Evolutionary conservation across 2,888 invertebrate species (phyloP), one percentile per base, ranked within the genome.

Genomic region (Apodemia mormo): DNA sequence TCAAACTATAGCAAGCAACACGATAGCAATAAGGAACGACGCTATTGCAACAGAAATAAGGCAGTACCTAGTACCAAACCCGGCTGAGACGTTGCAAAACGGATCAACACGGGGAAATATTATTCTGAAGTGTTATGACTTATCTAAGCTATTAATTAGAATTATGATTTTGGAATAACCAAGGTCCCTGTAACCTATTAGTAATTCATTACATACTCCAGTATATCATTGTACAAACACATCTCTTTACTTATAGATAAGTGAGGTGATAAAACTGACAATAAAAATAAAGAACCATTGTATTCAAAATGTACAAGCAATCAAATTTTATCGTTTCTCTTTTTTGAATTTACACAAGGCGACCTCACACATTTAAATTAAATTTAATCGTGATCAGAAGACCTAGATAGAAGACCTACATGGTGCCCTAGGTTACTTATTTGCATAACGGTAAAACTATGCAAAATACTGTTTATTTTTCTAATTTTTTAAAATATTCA

Each of bases 301-400:
- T 92, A 92, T 92, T 89, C 90, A 82, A 90, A 90, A 78, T 82
- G 73, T 83, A 90, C 85, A 86, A 82, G 84, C 82, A 81, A 74
- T 89, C 86, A 79, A 78, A 71, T 79, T 76, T 79, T 89, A 87
- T 87, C 22, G 52, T 9, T 29, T 30, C 30, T 69, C 68, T 65
- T 65, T 65, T 52, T 69, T 69, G 40, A 69, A 69, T 65, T 14
- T 33, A 29, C 8, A 61, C 29, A 33, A 33, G 33, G 6, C 30
- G 61, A 61, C 61, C 61, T 33, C 61, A 61, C 61, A 61, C 61
- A 33, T 61, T 61, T 14, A 33, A 61, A 61, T 52, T 52, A 33
- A 61, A 58, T 29, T 4, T 2, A 30, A 30, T 61, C 49, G n/a
- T 52, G 49, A 14, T 33, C 14, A 12, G 7, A 30, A 33, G 30